phyloP scores from a whole-genome alignment of 2,113 vertebrate genomes.

The Strix aluco region DNA sequence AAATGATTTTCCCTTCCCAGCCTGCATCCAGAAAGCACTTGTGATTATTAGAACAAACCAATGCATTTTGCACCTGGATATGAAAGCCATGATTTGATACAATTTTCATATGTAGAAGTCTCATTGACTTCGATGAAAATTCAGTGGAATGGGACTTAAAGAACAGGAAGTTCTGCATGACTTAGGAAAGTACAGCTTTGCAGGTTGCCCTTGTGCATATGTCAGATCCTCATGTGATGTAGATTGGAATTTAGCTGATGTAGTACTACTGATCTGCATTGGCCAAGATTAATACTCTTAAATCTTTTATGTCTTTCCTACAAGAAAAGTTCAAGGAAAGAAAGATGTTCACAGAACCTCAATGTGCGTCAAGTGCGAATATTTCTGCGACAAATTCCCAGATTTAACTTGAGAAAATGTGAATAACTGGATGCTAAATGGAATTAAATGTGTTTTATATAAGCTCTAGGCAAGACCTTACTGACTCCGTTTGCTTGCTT shows the following conservation, averaged over 20 bases:
- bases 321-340: background rate
- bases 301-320: background rate
- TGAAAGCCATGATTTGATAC: background rate
- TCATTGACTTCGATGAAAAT: background rate
- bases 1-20: background rate
- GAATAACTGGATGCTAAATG: background rate
- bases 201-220: background rate
- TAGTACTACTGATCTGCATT: background rate
- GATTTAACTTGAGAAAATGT: background rate
- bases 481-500: background rate
- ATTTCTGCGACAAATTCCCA: background rate
- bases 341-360: background rate
- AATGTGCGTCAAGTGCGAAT: background rate
- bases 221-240: background rate
- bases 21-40: background rate
- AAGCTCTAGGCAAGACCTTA: background rate
- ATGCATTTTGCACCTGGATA: background rate
- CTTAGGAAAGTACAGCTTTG: background rate
- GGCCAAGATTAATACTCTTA: background rate
- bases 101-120: background rate
- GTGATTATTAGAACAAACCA: background rate
- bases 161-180: background rate
- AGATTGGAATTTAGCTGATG: background rate
- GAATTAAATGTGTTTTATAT: background rate
- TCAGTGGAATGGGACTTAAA: background rate